Evolutionary conservation across 2,113 vertebrate genomes (phyloP).

Genomic region (Paraplagusia blochii): DNA sequence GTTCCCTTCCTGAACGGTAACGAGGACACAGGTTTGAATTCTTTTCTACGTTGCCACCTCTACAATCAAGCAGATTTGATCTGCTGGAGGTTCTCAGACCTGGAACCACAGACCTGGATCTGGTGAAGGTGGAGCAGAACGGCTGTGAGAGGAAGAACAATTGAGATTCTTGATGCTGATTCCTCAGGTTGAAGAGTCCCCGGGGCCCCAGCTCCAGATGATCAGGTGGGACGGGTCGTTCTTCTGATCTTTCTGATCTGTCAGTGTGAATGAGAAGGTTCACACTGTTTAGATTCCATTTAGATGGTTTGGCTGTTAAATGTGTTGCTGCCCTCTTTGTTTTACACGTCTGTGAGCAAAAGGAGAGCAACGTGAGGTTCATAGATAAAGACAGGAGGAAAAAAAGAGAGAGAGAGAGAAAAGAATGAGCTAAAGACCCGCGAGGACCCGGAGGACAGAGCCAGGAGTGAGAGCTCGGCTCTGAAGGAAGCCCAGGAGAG

Average conservation of each 20-base stretch:
- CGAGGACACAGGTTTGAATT: constrained; percentile 45
- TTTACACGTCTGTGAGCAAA: constrained; percentile 1
- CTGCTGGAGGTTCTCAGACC: constrained; percentile 34
- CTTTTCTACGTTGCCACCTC: too few species aligned
- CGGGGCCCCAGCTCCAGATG: constrained; percentile 18
- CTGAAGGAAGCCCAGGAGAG: background rate
- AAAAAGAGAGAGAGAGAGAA: background rate
- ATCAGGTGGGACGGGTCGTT: constrained; percentile 19
- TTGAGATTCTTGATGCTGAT: constrained; percentile 28
- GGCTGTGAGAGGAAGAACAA: constrained; percentile 33
- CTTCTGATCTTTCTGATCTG: constrained; percentile 30
- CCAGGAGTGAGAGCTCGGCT: background rate
- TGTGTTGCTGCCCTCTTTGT: constrained; percentile 1
- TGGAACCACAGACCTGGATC: constrained; percentile 33
- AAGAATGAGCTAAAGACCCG: background rate
- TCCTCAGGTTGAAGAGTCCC: constrained; percentile 18
- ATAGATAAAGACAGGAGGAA: background rate
- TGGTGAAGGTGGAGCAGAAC: constrained; percentile 18
- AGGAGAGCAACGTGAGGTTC: background rate
- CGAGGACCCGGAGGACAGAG: constrained; percentile 1
- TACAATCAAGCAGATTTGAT: too few species aligned
- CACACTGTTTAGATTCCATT: constrained; percentile 18
- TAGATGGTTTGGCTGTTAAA: background rate
- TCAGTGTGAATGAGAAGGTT: constrained; percentile 7
- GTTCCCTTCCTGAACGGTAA: constrained; percentile 57